Evolutionary conservation across 2,797 vertebrate genomes (phyloP), one percentile per base, ranked within the genome.

Genomic region (Eremophila alpestris): DNA sequence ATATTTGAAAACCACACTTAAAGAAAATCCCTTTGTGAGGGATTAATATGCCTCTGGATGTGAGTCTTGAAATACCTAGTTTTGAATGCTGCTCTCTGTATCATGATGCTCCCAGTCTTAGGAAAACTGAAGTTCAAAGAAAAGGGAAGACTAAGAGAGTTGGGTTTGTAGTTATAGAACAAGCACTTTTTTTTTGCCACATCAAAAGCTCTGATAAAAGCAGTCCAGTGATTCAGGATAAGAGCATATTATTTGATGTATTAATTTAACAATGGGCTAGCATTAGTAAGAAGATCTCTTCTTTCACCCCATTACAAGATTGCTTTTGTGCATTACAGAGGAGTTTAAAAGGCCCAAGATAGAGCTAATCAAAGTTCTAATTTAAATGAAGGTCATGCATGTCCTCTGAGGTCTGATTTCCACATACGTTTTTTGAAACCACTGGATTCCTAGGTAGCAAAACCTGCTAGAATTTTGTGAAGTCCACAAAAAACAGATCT

Each of bases 131-230:
- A 80, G 83, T 95, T 96, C 80, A 96, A 95, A 97, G 77, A 80
- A 49, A 90, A 77, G n/a, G 69, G 65, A 89, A 91, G 59, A 93
- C 63, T 78, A 71, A 77, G 43, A 63, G 41, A 93, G 58, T 40
- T 77, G 34, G 60, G 59, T 92, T 86, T 94, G 49, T 59, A 93
- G 84, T 45, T 74, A 54, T 12, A 49, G 77, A 91, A 88, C 45
- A 87, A 91, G 74, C 49, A 41, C 63, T 89, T 90, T 82, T 90
- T 82, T 41, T 87, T 77, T 70, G 49, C 78, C 60, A 90, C 86
- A 94, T 94, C 94, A 96, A 89, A 96, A 95, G 70, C 17, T 0
- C 38, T 88, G 80, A 89, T 71, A 95, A 96, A 96, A 92, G 91
- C 70, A 88, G 76, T 70, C 71, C 63, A 27, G 46, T 48, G 60